phyloP scores from a whole-genome alignment of 2,113 vertebrate genomes.

The Oreochromis tanganicae region DNA sequence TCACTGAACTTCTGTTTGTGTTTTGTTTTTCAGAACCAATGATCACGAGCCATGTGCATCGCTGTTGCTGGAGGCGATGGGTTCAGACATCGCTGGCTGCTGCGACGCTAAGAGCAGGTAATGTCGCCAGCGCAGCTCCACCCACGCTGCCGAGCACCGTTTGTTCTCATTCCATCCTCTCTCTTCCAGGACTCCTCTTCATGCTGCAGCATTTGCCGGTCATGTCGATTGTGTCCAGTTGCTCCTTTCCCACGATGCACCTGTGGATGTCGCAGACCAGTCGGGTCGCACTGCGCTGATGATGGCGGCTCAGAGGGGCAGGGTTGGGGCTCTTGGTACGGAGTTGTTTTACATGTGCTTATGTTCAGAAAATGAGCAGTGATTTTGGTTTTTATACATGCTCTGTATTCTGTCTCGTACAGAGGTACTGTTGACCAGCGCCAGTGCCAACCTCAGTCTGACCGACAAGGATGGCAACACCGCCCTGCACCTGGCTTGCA shows the following conservation, averaged over 20 bases:
- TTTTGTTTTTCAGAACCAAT: slow-evolving; percentile 75
- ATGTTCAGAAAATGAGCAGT: neutral
- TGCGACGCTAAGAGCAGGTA: slow-evolving; percentile 90
- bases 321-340: slow-evolving; percentile 78
- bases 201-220: slow-evolving; percentile 87
- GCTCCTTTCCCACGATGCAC: slow-evolving; percentile 83
- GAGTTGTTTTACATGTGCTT: neutral
- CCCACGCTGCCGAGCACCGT: fast-evolving
- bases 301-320: slow-evolving; percentile 85
- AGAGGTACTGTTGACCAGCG: slow-evolving; percentile 85
- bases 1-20: neutral
- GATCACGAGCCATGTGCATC: slow-evolving; percentile 90
- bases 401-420: neutral
- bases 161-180: neutral
- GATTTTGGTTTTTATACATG: neutral
- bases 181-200: slow-evolving; percentile 82
- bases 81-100: slow-evolving; percentile 83
- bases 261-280: slow-evolving; percentile 77
- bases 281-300: slow-evolving; percentile 84
- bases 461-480: slow-evolving; percentile 87
- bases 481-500: slow-evolving; percentile 88
- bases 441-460: slow-evolving; percentile 75
- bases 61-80: slow-evolving; percentile 87
- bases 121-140: neutral
- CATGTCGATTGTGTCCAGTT: slow-evolving; percentile 89